Evolutionary conservation across 2,888 invertebrate genomes (phyloP).

Genomic region (Rapana venosa): DNA sequence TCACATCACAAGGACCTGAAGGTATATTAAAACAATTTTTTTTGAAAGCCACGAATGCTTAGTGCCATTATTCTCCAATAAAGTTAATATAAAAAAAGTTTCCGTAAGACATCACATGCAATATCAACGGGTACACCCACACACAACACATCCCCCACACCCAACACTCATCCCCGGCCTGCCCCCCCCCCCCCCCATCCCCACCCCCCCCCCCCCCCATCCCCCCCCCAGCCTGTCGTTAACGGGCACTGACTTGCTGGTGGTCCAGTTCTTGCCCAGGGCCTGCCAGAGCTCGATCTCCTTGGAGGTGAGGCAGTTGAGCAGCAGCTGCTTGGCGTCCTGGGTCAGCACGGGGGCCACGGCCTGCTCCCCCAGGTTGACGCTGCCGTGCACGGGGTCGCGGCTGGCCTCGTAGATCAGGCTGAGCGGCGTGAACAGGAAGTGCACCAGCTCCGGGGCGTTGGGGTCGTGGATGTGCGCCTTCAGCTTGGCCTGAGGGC

Average conservation of each 20-base stretch:
- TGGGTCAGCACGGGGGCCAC: conserved; percentile 93
- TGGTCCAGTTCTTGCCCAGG: conserved; percentile 95
- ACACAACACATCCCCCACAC: not conserved
- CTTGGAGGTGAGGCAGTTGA: conserved; percentile 98
- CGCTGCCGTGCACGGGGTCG: conserved; percentile 87
- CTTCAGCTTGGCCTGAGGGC: conserved; percentile 89
- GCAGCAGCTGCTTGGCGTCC: conserved; percentile 95
- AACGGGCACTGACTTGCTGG: conserved; percentile 63
- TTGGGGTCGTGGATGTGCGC: conserved; percentile 99
- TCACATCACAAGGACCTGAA: too few relatives aligned
- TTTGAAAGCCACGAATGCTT: too few relatives aligned
- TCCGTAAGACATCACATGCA: too few relatives aligned
- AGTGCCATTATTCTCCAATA: too few relatives aligned
- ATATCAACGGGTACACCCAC: too few relatives aligned
- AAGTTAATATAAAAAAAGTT: too few relatives aligned
- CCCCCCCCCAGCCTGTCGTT: not conserved
- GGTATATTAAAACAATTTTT: too few relatives aligned
- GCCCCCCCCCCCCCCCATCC: too few relatives aligned
- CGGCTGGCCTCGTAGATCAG: conserved; percentile 98
- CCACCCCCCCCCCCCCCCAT: too few relatives aligned
- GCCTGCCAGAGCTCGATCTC: conserved; percentile 99
- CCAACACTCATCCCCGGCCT: not conserved
- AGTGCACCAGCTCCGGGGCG: conserved; percentile 98
- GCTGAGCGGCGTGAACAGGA: conserved; percentile 97
- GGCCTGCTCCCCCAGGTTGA: conserved; percentile 87